Conservation (phyloP, 2,113 vertebrate genomes). For the Pelobates fuscus region DNA sequence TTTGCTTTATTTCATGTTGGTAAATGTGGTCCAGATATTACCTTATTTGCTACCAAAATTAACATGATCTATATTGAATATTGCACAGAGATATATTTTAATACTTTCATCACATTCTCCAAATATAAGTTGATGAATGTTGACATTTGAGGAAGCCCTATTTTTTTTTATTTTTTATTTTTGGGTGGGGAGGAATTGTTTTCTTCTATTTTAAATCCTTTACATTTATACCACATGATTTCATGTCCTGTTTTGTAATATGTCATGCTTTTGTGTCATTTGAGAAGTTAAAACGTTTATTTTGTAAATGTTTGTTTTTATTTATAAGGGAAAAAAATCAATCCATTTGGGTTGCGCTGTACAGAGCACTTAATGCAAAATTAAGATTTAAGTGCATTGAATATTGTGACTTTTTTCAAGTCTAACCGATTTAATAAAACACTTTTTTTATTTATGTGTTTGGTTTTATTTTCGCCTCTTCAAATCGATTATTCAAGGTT, state of each 20-base stretch:
- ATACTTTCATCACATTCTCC: too few relatives aligned
- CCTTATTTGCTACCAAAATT: slow-evolving; percentile 12
- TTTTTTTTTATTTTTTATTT: not conserved
- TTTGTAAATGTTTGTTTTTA: slow-evolving; percentile 88
- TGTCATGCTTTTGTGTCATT: slow-evolving; percentile 17
- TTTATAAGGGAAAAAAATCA: slow-evolving; percentile 87
- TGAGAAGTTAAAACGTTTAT: slow-evolving; percentile 11
- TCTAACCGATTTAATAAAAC: slow-evolving; percentile 97
- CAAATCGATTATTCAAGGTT: too few relatives aligned
- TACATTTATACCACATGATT: not conserved
- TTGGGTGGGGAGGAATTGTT: too few relatives aligned
- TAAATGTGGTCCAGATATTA: not conserved
- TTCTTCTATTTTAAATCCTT: slow-evolving; percentile 3
- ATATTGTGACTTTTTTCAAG: slow-evolving; percentile 99
- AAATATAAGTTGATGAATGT: too few relatives aligned
- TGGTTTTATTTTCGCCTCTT: too few relatives aligned
- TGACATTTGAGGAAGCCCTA: too few relatives aligned
- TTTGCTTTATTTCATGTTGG: too few relatives aligned
- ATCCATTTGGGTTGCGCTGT: slow-evolving; percentile 96
- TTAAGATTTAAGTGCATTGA: slow-evolving; percentile 77
- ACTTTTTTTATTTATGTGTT: slow-evolving; percentile 69
- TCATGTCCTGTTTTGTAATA: not conserved
- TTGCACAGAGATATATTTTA: too few relatives aligned
- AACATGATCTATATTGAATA: not conserved
- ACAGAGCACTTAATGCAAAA: slow-evolving; percentile 75